Base-by-base conservation (phyloP, 2,113 vertebrate genomes). In the Tenrec ecaudatus region DNA sequence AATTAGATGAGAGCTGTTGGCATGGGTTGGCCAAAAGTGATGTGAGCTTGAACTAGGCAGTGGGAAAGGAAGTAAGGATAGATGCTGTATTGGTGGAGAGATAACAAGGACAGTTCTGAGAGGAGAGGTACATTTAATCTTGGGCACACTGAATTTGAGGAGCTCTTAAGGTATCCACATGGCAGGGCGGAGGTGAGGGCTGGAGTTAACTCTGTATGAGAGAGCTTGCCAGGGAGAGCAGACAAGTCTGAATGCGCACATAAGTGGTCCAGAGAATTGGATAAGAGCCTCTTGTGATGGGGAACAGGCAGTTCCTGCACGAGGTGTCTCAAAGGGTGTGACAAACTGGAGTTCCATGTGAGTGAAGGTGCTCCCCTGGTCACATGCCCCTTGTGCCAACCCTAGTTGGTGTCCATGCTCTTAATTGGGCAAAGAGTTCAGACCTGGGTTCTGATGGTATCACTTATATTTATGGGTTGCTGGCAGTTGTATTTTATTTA, bases 401-500 rank as follows among this genome's bases (percentile, higher is more conserved):
- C 77, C 27, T 68, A 76, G 40, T 77, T 29, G 47, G 31, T 75
- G 22, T 87, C 57, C 47, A 33, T 82, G 38, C 36, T 80, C 14
- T 94, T 92, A 53, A 53, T 57, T 82, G 78, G 75, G 38, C 17
- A 73, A 71, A 88, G 38, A 92, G 64, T 96, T 88, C 82, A 16
- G 60, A 89, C 82, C 92, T 78, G 82, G 58, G 36, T 87, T 27
- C 82, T 88, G 31, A 81, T 47, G 64, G 83, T 75, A 75, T n/a
- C 47, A 86, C 33, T 71, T 77, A 57, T 66, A 87, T 89, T 89
- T 89, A 73, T 90, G 87, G 33, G 57, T 69, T 85, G 93, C 36
- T 88, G 40, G 82, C 87, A 94, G 86, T 94, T 94, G 69, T 23
- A 40, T 93, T 92, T 86, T 36, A 57, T 29, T 17, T 88, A 92